phyloP scores from a whole-genome alignment of 2,888 invertebrate species.

The Gonocerus acuteangulatus region DNA sequence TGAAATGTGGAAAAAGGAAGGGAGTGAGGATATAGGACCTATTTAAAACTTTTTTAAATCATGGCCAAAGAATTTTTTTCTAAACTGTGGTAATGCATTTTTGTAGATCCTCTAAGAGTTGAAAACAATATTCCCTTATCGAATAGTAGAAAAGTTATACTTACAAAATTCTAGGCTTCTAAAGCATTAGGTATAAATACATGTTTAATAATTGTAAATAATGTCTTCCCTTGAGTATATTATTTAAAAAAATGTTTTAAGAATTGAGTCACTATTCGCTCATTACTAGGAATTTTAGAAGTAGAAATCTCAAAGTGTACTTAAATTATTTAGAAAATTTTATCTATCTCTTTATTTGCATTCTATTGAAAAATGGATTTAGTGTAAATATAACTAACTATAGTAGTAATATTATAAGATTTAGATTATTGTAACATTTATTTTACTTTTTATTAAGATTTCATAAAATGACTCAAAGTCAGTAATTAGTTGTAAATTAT shows the following conservation, averaged over 20 bases:
- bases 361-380: not conserved
- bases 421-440: not conserved
- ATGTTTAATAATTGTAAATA: constrained; percentile 18
- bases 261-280: constrained; percentile 5
- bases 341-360: not conserved
- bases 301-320: constrained; percentile 21
- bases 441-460: not conserved
- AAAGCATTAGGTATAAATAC: not conserved
- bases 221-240: constrained; percentile 16
- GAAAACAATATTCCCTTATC: not conserved
- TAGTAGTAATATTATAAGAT: not conserved
- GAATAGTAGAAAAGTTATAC: constrained; percentile 5
- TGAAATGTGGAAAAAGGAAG: constrained; percentile 27
- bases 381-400: constrained; percentile 9
- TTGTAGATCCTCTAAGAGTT: constrained; percentile 4
- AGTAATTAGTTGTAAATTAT: constrained; percentile 19
- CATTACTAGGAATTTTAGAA: not conserved
- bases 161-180: constrained; percentile 2
- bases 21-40: constrained; percentile 11
- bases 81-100: constrained; percentile 10
- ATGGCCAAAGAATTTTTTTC: constrained; percentile 20
- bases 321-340: constrained; percentile 19
- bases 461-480: constrained; percentile 5
- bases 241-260: not conserved
- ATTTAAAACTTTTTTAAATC: constrained; percentile 5